phyloP scores from a whole-genome alignment of 1,140 invertebrate species.

The Pseudachorutes palmiensis region DNA sequence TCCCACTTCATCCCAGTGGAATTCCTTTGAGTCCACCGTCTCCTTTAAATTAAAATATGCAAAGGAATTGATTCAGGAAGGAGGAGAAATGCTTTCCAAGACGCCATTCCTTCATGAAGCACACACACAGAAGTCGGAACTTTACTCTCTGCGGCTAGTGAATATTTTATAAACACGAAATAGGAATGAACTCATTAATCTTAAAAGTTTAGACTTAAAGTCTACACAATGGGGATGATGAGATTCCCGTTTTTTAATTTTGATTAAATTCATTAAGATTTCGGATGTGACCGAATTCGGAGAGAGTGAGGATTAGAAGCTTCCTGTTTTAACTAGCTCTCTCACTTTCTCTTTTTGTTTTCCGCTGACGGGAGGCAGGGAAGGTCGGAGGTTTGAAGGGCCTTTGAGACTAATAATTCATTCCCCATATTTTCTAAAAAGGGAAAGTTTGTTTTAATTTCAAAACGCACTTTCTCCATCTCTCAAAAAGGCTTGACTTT shows the following conservation, averaged over 20 bases:
- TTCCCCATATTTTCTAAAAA: background rate
- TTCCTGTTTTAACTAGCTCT: too few relatives aligned
- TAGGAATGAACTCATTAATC: background rate
- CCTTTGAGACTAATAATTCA: background rate
- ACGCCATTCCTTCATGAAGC: background rate
- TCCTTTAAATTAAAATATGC: background rate
- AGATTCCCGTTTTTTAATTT: too few relatives aligned
- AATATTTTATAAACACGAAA: background rate
- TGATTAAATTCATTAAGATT: too few relatives aligned
- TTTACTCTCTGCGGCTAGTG: too few relatives aligned
- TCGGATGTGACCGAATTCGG: too few relatives aligned
- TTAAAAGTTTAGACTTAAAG: background rate
- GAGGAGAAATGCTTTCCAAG: background rate
- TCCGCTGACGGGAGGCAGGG: background rate
- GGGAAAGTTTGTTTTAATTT: slow-evolving; percentile 5
- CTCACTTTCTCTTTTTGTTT: background rate
- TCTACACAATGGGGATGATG: too few relatives aligned
- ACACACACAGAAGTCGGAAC: too few relatives aligned
- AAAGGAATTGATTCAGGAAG: background rate
- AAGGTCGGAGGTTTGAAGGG: background rate
- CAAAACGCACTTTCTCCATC: background rate
- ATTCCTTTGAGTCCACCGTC: background rate
- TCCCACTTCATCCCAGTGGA: background rate
- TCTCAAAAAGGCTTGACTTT: background rate
- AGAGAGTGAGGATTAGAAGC: too few relatives aligned